Base-by-base conservation (phyloP, 2,888 invertebrate genomes). In the Branchipolynoe longqiensis region DNA sequence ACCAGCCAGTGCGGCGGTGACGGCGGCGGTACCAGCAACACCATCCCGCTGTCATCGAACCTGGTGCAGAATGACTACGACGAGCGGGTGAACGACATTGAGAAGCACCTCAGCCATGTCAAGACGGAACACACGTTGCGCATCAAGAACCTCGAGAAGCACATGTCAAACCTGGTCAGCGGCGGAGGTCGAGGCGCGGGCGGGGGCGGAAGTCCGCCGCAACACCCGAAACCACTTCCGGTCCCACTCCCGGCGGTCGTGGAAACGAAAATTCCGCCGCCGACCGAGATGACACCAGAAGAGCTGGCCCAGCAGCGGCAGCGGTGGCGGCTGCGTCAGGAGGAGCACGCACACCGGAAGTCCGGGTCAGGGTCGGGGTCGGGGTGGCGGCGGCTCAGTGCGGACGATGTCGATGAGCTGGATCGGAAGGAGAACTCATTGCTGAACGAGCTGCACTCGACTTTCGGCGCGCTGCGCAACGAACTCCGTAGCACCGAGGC, bases 11-110 rank as follows among this genome's bases (percentile, higher is more conserved):
- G 86, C 28, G 58, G 48, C 22, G n/a, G n/a, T n/a, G n/a, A n/a
- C n/a, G n/a, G n/a, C n/a, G n/a, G n/a, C n/a, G n/a, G n/a, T n/a
- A n/a, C n/a, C n/a, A 54, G 25, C 40, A 73, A 95, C 93, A 78
- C 41, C 25, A 98, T 97, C 99, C 99, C 99, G 93, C 97, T 97
- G 89, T 99, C 95, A 84, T 99, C 97, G 95, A 99, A 99, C 89
- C 98, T 97, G 36, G 98, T 98, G 94, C 98, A 99, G 94, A 99
- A 98, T 84, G 99, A 99, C 96, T 86, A 98, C 97, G 78, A 99
- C 99, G 88, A 99, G 95, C 0, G 99, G 99, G 14, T 98, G 99
- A 89, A 99, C 98, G 95, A 99, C 99, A 95, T 99, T 99, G 95
- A 85, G 73, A 41, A 73, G 40, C 83, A 48, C 28, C 48, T 85